These are phyloP conservation scores for Onychomys arenicola DNA, from an alignment of 2,797 vertebrate species.

Conservation along the genomic window DNA sequence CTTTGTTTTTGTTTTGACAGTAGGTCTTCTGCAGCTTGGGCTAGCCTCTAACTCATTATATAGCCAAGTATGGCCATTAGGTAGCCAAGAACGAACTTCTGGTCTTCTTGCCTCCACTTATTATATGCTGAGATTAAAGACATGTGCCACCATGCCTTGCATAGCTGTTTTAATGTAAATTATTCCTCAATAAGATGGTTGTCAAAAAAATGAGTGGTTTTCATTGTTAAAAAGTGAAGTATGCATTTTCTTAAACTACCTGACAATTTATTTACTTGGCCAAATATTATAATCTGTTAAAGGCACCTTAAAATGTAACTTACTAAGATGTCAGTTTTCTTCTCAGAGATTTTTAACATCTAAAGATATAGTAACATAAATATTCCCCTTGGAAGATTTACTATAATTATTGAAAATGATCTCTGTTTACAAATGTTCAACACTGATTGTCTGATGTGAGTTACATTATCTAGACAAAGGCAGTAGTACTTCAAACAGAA, in stretches of 20 bases:
- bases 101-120: background rate
- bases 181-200: background rate
- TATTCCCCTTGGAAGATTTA: background rate
- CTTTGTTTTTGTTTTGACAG: background rate
- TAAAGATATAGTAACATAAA: background rate
- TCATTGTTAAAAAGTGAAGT: background rate
- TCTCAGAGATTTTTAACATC: conserved; percentile 29
- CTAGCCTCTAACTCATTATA: background rate
- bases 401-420: background rate
- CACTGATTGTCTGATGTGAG: background rate
- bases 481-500: background rate
- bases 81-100: background rate
- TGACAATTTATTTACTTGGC: background rate
- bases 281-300: background rate
- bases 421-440: background rate
- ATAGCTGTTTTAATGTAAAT: background rate
- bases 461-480: background rate
- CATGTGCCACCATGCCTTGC: background rate
- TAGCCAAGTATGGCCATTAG: background rate
- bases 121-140: background rate
- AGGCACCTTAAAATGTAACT: background rate
- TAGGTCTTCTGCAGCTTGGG: background rate
- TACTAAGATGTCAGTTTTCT: background rate
- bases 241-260: conserved; percentile 13
- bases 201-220: background rate